A percentile compares a stretch with the other conserved stretches of the same genome.
Evolutionary conservation across 2,113 vertebrate genomes (phyloP).

Genomic region (Ranitomeya imitator): DNA sequence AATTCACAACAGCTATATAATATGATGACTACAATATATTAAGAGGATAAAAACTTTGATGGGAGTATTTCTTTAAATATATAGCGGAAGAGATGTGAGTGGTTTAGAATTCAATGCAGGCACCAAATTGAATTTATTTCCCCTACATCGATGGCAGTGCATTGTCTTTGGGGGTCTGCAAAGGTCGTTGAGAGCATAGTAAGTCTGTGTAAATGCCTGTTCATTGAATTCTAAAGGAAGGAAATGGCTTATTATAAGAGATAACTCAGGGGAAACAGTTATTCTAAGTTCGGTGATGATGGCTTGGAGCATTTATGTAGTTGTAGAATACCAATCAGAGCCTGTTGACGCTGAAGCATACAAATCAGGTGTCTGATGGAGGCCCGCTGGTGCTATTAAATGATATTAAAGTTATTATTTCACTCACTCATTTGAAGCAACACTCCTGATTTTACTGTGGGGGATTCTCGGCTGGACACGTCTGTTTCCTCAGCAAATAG

Average conservation of each 20-base stretch:
- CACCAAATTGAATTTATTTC: constrained; percentile 7
- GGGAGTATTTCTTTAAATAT: background rate
- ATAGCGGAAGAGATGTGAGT: background rate
- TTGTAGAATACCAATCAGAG: constrained; percentile 55
- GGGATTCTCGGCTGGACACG: constrained; percentile 49
- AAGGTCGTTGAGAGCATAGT: constrained; percentile 28
- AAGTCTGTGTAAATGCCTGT: constrained; percentile 41
- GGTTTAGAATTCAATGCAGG: background rate
- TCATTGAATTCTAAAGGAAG: constrained; percentile 38
- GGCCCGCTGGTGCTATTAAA: constrained; percentile 55
- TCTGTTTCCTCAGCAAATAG: constrained; percentile 43
- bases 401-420: constrained; percentile 55
- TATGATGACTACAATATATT: too few relatives aligned
- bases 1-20: too few relatives aligned
- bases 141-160: background rate
- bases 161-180: constrained; percentile 43
- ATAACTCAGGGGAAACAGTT: constrained; percentile 52
- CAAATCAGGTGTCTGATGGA: constrained; percentile 55
- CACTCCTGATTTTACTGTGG: constrained; percentile 46
- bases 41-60: too few relatives aligned
- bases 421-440: constrained; percentile 50
- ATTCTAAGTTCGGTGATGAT: constrained; percentile 55
- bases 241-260: constrained; percentile 51
- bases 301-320: constrained; percentile 53
- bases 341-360: constrained; percentile 56